These are phyloP conservation scores for Dinoponera quadriceps DNA, from an alignment of 1,140 invertebrate genomes.

Conservation along the genomic window DNA sequence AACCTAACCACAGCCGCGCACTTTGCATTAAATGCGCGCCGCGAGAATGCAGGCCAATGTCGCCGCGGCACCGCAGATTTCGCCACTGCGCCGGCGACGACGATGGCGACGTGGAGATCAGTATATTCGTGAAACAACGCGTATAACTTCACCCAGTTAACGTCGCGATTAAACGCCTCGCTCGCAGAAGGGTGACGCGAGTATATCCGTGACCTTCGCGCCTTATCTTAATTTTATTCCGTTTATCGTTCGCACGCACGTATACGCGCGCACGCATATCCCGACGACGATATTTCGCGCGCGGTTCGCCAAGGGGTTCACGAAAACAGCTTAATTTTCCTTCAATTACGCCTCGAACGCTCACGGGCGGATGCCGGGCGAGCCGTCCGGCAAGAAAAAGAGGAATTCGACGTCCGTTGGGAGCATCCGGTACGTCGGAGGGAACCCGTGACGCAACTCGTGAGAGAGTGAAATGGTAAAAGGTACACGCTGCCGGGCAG, in stretches of 20 bases:
- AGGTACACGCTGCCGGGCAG: conserved; percentile 37
- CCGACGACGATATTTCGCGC: conserved; percentile 34
- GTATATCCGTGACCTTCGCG: conserved; percentile 49
- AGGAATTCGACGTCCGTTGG: conserved; percentile 78
- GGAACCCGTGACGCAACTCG: conserved; percentile 71
- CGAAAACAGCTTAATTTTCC: conserved; percentile 72
- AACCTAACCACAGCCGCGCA: conserved; percentile 1
- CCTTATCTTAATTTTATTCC: conserved; percentile 36
- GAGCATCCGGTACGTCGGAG: conserved; percentile 71
- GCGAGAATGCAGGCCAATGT: conserved; percentile 47
- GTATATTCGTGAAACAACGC: conserved; percentile 4
- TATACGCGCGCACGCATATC: neutral
- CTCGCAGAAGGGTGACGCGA: neutral
- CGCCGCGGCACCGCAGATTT: conserved; percentile 25
- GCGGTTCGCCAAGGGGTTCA: conserved; percentile 2
- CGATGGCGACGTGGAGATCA: neutral
- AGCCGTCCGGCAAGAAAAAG: conserved; percentile 59
- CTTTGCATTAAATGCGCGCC: conserved; percentile 30
- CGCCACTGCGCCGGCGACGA: neutral
- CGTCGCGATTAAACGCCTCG: neutral
- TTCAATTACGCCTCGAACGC: conserved; percentile 69
- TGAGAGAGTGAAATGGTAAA: conserved; percentile 69
- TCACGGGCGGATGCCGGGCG: conserved; percentile 59
- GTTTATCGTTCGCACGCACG: neutral
- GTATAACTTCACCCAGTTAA: neutral